phyloP scores from a whole-genome alignment of 2,797 vertebrate genomes.

The Poeciliopsis presidionis region DNA sequence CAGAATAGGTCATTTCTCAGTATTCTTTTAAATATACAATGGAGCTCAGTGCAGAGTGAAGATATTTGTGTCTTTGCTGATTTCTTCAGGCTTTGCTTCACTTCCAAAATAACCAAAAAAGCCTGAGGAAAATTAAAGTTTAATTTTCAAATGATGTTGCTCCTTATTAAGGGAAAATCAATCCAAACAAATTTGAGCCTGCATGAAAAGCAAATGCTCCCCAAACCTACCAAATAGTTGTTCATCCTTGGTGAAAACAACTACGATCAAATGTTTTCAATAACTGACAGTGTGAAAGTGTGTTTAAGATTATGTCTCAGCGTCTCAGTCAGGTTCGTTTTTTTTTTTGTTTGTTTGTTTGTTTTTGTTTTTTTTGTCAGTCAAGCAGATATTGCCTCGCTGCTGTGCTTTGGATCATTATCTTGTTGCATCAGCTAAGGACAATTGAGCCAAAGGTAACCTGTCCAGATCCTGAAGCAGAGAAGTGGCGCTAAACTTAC shows the following conservation, averaged over 20 bases:
- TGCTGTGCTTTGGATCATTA: neutral
- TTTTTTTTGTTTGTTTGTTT: neutral
- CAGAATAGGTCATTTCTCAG: constrained; percentile 3
- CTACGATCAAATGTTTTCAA: neutral
- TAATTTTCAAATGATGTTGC: neutral
- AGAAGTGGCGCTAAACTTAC: neutral
- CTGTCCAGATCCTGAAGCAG: neutral
- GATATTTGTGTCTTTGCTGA: neutral
- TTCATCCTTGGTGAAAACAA: neutral
- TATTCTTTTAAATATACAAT: neutral
- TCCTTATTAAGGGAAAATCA: neutral
- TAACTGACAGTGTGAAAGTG: neutral
- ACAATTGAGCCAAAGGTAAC: neutral
- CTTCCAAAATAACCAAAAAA: neutral
- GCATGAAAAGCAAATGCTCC: neutral
- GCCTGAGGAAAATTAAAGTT: neutral
- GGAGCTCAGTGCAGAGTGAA: neutral
- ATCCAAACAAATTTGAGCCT: neutral
- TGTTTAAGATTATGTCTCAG: neutral
- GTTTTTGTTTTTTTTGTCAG: neutral
- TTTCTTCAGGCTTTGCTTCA: constrained; percentile 3
- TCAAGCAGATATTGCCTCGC: neutral
- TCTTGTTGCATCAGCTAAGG: neutral
- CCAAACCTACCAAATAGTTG: neutral
- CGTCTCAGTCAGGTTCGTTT: neutral